phyloP scores from a whole-genome alignment of 2,888 invertebrate genomes.

The Scaeva pyrastri region DNA sequence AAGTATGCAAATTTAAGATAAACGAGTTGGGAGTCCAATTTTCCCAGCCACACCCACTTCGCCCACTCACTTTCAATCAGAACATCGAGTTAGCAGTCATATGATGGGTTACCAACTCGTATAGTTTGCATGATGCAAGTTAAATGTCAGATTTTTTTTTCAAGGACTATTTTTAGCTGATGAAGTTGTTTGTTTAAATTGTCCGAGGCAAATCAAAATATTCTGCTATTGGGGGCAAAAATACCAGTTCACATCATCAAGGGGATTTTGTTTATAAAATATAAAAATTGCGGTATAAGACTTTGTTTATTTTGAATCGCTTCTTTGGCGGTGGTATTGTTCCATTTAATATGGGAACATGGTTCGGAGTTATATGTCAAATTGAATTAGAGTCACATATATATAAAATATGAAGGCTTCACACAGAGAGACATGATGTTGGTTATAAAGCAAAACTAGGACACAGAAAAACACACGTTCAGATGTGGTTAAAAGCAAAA shows the following conservation, averaged over 20 bases:
- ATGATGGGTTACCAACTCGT: background rate
- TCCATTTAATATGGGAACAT: background rate
- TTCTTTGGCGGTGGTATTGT: conserved; percentile 26
- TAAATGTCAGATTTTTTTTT: background rate
- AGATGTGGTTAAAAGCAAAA: background rate
- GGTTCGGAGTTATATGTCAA: background rate
- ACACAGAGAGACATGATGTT: background rate
- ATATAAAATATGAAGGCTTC: background rate
- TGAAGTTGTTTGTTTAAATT: conserved; percentile 31
- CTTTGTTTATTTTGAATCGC: conserved; percentile 20
- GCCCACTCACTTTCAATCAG: background rate
- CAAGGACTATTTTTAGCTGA: conserved; percentile 23
- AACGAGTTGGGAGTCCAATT: conserved; percentile 9
- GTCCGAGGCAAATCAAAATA: background rate
- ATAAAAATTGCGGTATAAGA: background rate
- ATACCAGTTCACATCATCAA: background rate
- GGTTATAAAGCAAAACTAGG: background rate
- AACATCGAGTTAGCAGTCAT: background rate
- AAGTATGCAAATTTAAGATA: conserved; percentile 24
- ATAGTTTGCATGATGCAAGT: conserved; percentile 3
- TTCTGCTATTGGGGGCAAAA: background rate
- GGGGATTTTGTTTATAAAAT: conserved; percentile 17
- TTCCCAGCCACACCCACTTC: background rate
- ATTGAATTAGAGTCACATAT: background rate
- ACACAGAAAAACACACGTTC: background rate